Base-by-base conservation (phyloP, 2,797 vertebrate species). In the Cryptoprocta ferox region DNA sequence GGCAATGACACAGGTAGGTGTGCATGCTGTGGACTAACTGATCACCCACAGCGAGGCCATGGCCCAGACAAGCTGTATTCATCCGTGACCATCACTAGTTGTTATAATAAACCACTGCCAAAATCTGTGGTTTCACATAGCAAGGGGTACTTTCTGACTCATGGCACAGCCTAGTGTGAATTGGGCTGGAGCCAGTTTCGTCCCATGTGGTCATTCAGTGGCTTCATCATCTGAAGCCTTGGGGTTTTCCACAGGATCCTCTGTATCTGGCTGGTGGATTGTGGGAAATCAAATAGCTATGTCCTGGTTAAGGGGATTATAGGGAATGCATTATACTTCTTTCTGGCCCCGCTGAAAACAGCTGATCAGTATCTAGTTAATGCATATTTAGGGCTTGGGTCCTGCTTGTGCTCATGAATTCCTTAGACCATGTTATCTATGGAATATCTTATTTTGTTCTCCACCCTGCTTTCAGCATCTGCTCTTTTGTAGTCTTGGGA, bases 1-100 rank as follows among this genome's bases (percentile, higher is more conserved):
- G 99, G 99, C 90, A 99, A 98, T 85, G 99, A 99, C 32, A 98
- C 98, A 98, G 99, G 99, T 99, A 97, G 98, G 99, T 97, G 26
- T 86, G 32, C 81, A 12, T 3, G n/a, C 42, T 35, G 5, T 5
- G 6, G 19, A 5, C 71, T 75, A 39, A 39, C 9, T 3, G 30
- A 35, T 59, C 14, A 18, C 53, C 63, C 48, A 5, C 12, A 56
- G 37, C 18, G 35, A 84, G 84, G 11, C 18, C 39, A 28, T 5
- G 11, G 26, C 66, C 32, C 53, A 56, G n/a, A 32, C 75, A 63
- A 79, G 19, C 50, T n/a, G 26, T 35, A 0, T 32, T 30, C 42
- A n/a, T 71, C 6, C 59, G 30, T 3, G 35, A 42, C 10, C 61
- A 14, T 10, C 16, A 6, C 82, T 26, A 32, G 35, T 45, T 53